Evolutionary conservation across 2,113 vertebrate genomes (phyloP).

Genomic region (Corvus cornix): DNA sequence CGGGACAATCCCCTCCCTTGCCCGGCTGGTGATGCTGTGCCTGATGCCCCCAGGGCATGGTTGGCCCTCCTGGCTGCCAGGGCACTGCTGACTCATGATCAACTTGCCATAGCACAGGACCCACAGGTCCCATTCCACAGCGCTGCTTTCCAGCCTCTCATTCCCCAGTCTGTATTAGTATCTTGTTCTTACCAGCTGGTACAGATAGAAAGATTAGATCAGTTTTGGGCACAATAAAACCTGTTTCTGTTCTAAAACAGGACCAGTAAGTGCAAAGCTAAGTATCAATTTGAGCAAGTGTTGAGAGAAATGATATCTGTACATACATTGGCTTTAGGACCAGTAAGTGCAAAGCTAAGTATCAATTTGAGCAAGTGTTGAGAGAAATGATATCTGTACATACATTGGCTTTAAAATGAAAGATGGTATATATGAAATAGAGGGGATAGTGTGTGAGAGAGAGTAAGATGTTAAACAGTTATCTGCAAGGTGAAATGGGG

Average conservation of each 20-base stretch:
- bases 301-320: neutral
- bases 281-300: neutral
- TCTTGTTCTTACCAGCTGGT: neutral
- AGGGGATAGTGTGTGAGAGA: neutral
- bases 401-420: neutral
- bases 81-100: fast-evolving
- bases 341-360: neutral
- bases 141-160: fast-evolving
- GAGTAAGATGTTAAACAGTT: neutral
- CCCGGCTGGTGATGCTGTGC: fast-evolving
- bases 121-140: fast-evolving
- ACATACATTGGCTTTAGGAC: neutral
- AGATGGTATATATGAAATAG: neutral
- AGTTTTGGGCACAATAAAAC: neutral
- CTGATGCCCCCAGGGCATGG: fast-evolving
- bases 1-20: neutral
- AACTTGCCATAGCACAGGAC: too few species aligned
- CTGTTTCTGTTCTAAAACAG: neutral
- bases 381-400: neutral
- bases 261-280: neutral
- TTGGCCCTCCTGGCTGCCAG: neutral
- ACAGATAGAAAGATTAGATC: neutral
- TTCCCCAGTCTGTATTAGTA: neutral
- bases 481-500: neutral
- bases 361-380: neutral